Evolutionary conservation across 2,888 invertebrate species (phyloP).

Genomic region (Hypena proboscidalis): DNA sequence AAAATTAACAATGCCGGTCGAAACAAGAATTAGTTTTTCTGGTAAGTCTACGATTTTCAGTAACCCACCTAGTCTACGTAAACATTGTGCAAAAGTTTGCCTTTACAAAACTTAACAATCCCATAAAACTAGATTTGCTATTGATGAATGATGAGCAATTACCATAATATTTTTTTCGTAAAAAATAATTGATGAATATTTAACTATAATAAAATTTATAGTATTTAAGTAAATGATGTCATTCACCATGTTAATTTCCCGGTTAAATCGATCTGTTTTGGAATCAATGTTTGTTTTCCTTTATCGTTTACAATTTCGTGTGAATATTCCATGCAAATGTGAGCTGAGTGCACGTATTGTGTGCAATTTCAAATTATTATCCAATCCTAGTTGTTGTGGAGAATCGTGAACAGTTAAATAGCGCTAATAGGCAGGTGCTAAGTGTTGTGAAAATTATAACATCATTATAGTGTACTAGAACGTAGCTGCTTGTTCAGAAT

Average conservation of each 20-base stretch:
- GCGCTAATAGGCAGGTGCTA: slow-evolving; percentile 48
- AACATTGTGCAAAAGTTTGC: slow-evolving; percentile 20
- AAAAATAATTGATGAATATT: slow-evolving; percentile 10
- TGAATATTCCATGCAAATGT: slow-evolving; percentile 12
- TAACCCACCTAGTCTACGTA: slow-evolving; percentile 10
- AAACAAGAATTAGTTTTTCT: slow-evolving; percentile 82
- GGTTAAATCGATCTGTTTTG: slow-evolving; percentile 4
- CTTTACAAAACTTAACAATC: slow-evolving; percentile 19
- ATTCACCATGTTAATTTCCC: slow-evolving; percentile 14
- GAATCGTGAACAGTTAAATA: slow-evolving; percentile 26
- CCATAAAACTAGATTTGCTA: slow-evolving; percentile 7
- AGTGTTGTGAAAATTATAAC: slow-evolving; percentile 41
- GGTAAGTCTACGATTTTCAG: slow-evolving; percentile 64
- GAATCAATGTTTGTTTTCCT: background rate
- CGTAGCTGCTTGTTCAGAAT: background rate
- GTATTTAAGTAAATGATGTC: slow-evolving; percentile 24
- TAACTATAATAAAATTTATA: slow-evolving; percentile 7
- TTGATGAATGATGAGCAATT: slow-evolving; percentile 5
- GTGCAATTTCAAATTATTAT: slow-evolving; percentile 25
- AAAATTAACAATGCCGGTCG: slow-evolving; percentile 72
- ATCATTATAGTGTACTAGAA: slow-evolving; percentile 3
- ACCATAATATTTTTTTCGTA: slow-evolving; percentile 5
- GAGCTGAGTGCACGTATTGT: slow-evolving; percentile 14
- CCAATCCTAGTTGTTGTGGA: slow-evolving; percentile 26
- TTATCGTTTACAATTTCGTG: slow-evolving; percentile 6